Percentiles rank a stretch among this genome's conserved stretches.
These are phyloP conservation scores for Periparus ater DNA, from an alignment of 2,797 vertebrate species.

Conservation along the genomic window DNA sequence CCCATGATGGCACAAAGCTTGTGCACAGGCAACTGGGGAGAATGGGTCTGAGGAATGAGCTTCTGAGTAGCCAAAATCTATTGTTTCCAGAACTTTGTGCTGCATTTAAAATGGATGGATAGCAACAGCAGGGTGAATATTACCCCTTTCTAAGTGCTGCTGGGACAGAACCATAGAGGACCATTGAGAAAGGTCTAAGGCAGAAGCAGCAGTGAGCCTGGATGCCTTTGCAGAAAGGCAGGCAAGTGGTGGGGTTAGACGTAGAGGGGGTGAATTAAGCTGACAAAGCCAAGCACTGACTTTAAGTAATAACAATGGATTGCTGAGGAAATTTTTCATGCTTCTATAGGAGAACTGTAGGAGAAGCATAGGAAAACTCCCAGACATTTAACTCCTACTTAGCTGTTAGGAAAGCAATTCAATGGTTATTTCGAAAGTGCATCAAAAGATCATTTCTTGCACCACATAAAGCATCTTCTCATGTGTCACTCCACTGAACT, in stretches of 20 bases:
- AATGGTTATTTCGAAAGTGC: neutral
- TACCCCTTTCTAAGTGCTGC: neutral
- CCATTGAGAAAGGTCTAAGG: neutral
- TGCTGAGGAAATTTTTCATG: neutral
- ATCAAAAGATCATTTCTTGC: neutral
- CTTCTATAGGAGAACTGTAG: neutral
- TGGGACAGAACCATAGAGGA: neutral
- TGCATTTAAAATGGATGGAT: neutral
- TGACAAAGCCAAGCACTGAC: neutral
- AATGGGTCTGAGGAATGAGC: neutral
- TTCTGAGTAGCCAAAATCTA: neutral
- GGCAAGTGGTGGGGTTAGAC: neutral
- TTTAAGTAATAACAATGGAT: rapidly evolving
- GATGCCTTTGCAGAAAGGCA: neutral
- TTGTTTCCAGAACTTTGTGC: neutral
- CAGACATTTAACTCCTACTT: neutral
- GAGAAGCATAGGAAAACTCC: neutral
- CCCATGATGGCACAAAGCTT: rapidly evolving
- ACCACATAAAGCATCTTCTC: neutral
- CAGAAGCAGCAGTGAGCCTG: neutral
- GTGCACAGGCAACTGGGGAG: neutral
- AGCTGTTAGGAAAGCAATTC: neutral
- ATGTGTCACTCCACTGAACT: neutral
- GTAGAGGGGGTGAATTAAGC: neutral
- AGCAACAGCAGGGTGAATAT: neutral